Evolutionary conservation across 2,113 vertebrate genomes (phyloP).

Genomic region (Hassar affinis): DNA sequence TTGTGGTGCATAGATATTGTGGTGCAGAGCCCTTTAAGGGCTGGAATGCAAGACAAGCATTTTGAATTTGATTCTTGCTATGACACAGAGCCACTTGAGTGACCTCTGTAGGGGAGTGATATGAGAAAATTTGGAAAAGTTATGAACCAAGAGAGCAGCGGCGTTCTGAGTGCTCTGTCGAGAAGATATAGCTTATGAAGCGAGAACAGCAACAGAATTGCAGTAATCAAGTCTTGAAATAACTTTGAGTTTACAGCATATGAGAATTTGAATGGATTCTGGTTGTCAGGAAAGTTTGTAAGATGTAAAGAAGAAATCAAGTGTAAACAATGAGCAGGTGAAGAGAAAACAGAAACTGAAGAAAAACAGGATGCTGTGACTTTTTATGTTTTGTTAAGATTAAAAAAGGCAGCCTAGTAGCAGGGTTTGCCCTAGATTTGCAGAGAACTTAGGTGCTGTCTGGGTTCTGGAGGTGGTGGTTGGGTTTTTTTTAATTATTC

Average conservation of each 20-base stretch:
- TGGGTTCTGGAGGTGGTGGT: too few species aligned
- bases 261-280: background rate
- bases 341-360: background rate
- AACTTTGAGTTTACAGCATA: background rate
- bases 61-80: background rate
- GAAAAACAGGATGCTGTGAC: background rate
- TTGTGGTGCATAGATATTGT: background rate
- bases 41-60: slow-evolving; percentile 16
- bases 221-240: slow-evolving; percentile 2
- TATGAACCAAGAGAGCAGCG: background rate
- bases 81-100: background rate
- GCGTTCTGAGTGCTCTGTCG: background rate
- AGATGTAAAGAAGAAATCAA: background rate
- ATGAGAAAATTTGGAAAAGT: background rate
- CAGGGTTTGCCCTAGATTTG: too few species aligned
- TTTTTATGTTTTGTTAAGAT: background rate
- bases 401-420: background rate
- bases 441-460: too few species aligned
- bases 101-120: background rate
- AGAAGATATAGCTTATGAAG: background rate
- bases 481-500: too few species aligned
- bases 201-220: background rate
- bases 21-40: background rate
- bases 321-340: background rate
- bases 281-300: background rate